phyloP scores from a whole-genome alignment of 2,888 invertebrate genomes.

The Parasteatoda lunata region DNA sequence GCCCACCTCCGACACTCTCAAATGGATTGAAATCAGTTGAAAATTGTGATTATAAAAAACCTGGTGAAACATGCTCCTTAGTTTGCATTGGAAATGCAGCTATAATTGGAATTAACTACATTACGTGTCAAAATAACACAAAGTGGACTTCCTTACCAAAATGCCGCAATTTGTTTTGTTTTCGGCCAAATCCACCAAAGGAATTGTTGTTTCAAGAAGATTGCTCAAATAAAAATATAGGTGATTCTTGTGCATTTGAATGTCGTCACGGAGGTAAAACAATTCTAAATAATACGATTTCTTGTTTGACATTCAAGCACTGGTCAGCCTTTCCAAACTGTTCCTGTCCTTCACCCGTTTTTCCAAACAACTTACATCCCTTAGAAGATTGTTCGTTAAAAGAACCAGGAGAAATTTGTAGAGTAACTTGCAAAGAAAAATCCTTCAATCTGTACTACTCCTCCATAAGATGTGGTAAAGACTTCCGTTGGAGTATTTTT shows the following conservation, averaged over 20 bases:
- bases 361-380: not conserved
- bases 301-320: not conserved
- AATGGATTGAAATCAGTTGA: no score
- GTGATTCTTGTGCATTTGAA: not conserved
- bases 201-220: not conserved
- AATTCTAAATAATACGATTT: no score
- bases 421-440: not conserved
- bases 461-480: not conserved
- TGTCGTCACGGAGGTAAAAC: not conserved
- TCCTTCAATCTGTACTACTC: no score
- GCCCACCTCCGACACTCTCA: no score
- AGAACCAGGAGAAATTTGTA: not conserved
- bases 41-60: no score
- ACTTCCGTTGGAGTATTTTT: not conserved
- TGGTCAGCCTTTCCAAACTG: conserved; percentile 9
- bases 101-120: not conserved
- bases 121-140: not conserved
- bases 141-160: not conserved
- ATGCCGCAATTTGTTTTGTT: not conserved
- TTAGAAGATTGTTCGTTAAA: not conserved
- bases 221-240: not conserved
- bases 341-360: conserved; percentile 2
- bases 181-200: not conserved
- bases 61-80: no score
- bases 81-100: no score